Percentiles rank a stretch among this genome's conserved stretches.
phyloP scores from a whole-genome alignment of 2,113 vertebrate genomes.

The Balaeniceps rex region DNA sequence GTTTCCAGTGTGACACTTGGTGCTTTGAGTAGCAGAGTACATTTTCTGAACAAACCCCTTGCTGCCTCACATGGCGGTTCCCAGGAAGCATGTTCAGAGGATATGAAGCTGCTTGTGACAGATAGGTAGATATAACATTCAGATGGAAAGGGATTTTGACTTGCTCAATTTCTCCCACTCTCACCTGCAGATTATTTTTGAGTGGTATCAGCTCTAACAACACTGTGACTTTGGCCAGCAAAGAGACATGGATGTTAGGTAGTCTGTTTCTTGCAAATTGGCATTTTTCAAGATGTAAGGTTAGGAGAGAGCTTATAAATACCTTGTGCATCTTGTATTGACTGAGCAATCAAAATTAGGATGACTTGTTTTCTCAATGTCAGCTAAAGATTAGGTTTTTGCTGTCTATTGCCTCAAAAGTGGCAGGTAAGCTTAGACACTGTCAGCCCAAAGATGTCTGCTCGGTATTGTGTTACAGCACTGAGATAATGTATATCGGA shows the following conservation, averaged over 20 bases:
- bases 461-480: not conserved
- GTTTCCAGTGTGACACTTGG: not conserved
- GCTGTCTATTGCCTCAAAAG: not conserved
- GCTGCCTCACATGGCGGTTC: rapidly evolving
- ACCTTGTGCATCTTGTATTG: not conserved
- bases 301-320: not conserved
- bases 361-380: not conserved
- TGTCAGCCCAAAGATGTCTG: not conserved
- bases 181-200: not conserved
- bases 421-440: not conserved
- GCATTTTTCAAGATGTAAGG: not conserved
- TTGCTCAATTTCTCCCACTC: not conserved
- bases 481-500: not conserved
- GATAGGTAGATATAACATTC: not conserved
- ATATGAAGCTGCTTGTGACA: not conserved
- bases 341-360: not conserved
- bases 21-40: not conserved
- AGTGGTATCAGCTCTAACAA: conserved; percentile 3
- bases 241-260: not conserved
- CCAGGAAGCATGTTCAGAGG: not conserved
- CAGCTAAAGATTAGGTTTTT: not conserved
- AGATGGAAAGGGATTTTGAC: not conserved
- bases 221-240: not conserved
- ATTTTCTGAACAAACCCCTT: not conserved
- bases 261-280: conserved; percentile 24